Evolutionary conservation across 2,888 invertebrate genomes (phyloP).

Genomic region (Acanthacorydalis orientalis): DNA sequence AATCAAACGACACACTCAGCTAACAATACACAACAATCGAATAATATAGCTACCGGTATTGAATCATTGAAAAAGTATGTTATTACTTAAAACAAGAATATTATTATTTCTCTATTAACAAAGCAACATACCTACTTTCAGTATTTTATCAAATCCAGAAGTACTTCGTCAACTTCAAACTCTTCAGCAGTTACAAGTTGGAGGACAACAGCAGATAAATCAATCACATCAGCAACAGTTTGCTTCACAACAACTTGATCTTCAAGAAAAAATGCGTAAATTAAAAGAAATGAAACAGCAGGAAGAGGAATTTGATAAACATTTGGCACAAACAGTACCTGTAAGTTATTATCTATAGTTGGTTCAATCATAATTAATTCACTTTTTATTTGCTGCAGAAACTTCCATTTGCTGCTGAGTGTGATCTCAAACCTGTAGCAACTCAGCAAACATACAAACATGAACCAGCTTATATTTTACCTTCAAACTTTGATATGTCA

Average conservation of each 20-base stretch:
- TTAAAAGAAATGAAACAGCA: constrained; percentile 53
- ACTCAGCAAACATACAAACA: constrained; percentile 15
- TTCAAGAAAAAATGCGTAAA: constrained; percentile 50
- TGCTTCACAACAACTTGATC: constrained; percentile 42
- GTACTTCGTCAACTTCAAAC: constrained; percentile 80
- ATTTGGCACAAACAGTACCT: constrained; percentile 55
- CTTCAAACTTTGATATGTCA: constrained; percentile 24
- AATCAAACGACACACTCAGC: constrained; percentile 15
- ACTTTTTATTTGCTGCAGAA: constrained; percentile 28
- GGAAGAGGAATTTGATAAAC: constrained; percentile 60
- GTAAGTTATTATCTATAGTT: constrained; percentile 23
- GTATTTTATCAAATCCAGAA: constrained; percentile 69
- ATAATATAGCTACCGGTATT: constrained; percentile 9
- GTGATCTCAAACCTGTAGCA: constrained; percentile 36
- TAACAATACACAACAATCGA: no score
- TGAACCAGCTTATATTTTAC: constrained; percentile 14
- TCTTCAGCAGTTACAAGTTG: constrained; percentile 29
- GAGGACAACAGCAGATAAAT: constrained; percentile 11
- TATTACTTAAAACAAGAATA: background rate
- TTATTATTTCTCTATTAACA: background rate
- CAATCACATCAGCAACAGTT: constrained; percentile 27
- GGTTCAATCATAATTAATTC: background rate
- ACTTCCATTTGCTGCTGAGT: constrained; percentile 46
- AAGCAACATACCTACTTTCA: constrained; percentile 22
- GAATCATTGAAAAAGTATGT: constrained; percentile 6